phyloP scores from a whole-genome alignment of 2,113 vertebrate species.

The Lycaon pictus region DNA sequence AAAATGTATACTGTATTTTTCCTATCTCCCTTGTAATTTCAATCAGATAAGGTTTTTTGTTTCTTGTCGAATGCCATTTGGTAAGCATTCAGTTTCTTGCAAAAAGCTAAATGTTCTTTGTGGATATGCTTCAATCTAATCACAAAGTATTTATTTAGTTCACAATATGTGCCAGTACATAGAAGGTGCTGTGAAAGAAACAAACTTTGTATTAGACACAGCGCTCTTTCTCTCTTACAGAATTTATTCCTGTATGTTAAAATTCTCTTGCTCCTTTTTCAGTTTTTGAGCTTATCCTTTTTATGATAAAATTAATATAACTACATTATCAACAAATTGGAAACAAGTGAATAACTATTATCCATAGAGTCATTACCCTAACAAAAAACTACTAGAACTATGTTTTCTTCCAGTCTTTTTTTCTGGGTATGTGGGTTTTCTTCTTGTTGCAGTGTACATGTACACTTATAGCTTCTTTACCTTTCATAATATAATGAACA shows the following conservation, averaged over 20 bases:
- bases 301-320: not conserved
- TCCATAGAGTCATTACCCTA: not conserved
- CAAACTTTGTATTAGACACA: not conserved
- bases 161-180: not conserved
- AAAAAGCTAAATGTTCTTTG: slow-evolving; percentile 47
- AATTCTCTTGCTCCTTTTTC: slow-evolving; percentile 20
- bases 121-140: slow-evolving; percentile 46
- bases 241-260: not conserved
- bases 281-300: slow-evolving; percentile 26
- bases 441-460: not conserved
- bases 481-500: not conserved
- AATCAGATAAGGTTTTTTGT: slow-evolving; percentile 74
- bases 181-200: not conserved
- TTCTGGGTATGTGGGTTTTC: not conserved
- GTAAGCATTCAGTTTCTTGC: slow-evolving; percentile 44
- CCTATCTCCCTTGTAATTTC: slow-evolving; percentile 76
- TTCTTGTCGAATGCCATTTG: slow-evolving; percentile 55
- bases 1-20: slow-evolving; percentile 73
- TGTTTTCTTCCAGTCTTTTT: not conserved
- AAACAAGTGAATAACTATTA: slow-evolving; percentile 19
- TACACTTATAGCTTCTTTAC: not conserved
- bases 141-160: slow-evolving; percentile 28
- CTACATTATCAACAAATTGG: not conserved
- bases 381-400: not conserved
- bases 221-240: not conserved